Percentiles rank a stretch among this genome's conserved stretches.
These are phyloP conservation scores for Poecilia gillii DNA, from an alignment of 2,797 vertebrate species.

Conservation along the genomic window DNA sequence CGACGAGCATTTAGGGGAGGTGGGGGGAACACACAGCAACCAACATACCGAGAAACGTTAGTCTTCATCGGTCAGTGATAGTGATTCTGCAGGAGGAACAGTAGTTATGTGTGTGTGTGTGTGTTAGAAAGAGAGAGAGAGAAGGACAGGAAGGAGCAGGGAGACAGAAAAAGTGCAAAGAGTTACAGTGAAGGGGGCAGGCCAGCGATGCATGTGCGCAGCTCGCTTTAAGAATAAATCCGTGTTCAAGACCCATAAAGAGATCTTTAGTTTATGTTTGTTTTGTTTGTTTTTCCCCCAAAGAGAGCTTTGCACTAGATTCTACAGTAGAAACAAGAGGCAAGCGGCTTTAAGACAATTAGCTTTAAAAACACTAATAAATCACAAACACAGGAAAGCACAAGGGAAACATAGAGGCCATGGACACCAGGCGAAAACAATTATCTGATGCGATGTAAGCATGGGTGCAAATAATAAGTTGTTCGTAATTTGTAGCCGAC, in stretches of 20 bases:
- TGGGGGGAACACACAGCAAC: conserved; percentile 67
- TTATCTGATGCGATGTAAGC: neutral
- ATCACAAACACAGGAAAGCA: conserved; percentile 53
- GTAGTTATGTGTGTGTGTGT: conserved; percentile 84
- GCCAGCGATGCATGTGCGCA: conserved; percentile 54
- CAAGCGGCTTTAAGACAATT: conserved; percentile 45
- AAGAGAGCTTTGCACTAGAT: conserved; percentile 55
- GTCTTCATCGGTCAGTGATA: conserved; percentile 99
- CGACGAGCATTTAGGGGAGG: neutral
- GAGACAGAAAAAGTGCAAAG: conserved; percentile 79
- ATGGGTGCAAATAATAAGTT: conserved; percentile 18
- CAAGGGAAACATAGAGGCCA: conserved; percentile 20
- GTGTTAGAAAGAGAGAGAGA: conserved; percentile 66
- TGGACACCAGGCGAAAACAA: conserved; percentile 11
- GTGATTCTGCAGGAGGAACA: conserved; percentile 98
- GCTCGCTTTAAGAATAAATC: conserved; percentile 42
- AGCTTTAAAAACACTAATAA: conserved; percentile 28
- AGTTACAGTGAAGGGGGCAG: conserved; percentile 70
- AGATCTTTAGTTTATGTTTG: neutral
- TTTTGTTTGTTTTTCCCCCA: neutral
- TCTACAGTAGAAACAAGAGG: conserved; percentile 42
- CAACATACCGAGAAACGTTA: conserved; percentile 90
- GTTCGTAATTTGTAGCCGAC: conserved; percentile 9
- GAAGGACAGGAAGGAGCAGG: conserved; percentile 47
- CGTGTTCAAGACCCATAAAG: neutral